Evolutionary conservation across 2,113 vertebrate species (phyloP), one percentile per base, ranked within the genome.

Genomic region (Mesembrinibis cayennensis): DNA sequence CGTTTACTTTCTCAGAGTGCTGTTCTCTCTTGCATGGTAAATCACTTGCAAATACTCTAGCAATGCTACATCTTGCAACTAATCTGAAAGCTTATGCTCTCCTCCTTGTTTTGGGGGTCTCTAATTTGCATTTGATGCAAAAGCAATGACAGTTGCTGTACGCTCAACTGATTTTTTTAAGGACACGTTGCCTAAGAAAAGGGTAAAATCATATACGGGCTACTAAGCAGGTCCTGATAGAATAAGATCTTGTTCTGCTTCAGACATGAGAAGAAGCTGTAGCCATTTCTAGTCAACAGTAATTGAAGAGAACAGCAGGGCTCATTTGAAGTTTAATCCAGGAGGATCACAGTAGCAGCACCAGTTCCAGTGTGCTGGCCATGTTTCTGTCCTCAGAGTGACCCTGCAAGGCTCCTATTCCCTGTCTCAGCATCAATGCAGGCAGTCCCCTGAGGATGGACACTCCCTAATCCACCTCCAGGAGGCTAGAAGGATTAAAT

Each of bases 301-400:
- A 90, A 93, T 16, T 84, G 55, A 91, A 82, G 71, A 91, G 71
- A 95, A 92, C 21, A 93, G 52, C 44, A 82, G 59, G 27, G 18
- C 91, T 94, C 62, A 89, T 90, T 86, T 95, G 82, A 96, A 93
- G 83, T 90, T 95, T 94, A 94, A 92, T 95, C 89, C 92, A 82
- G 77, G 71, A 89, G 86, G 72, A 95, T 96, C 94, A 87, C 67
- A 80, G 79, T 79, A 82, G 80, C 78, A 92, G 76, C 49, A 67
- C 53, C 47, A 42, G 77, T 87, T 92, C 78, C 73, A 90, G 47
- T 20, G 30, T 53, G 70, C 79, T 91, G 77, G 94, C 91, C 69
- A 18, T 96, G 53, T 98, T 94, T 93, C 76, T 97, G 94, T 96
- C 96, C 97, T 94, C 70, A 45, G 27, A 44, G 16, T 97, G 96